Evolutionary conservation across 37 sponge, comb jelly and placozoan species (phyloP).

Genomic region (Amphimedon queenslandica): DNA sequence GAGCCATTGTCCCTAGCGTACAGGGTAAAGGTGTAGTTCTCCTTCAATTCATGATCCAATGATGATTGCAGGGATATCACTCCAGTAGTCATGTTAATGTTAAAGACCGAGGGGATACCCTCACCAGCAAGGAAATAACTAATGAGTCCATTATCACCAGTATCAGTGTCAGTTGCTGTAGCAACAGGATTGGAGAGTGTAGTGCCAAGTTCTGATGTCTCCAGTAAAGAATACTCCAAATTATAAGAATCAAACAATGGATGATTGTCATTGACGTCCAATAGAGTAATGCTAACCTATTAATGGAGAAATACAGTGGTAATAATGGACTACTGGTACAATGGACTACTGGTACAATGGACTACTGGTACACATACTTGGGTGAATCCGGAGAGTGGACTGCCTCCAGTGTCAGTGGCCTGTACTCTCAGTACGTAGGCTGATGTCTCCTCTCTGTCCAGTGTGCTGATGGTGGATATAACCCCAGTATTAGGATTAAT

Average conservation of each 20-base stretch:
- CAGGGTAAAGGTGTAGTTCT: background rate
- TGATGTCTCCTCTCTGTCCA: slow-evolving; percentile 25
- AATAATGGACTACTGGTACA: no score
- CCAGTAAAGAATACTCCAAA: slow-evolving; percentile 1
- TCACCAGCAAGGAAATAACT: slow-evolving; percentile 12
- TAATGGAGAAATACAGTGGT: background rate
- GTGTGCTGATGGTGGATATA: slow-evolving; percentile 3
- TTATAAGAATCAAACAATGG: slow-evolving; percentile 12
- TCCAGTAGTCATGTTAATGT: background rate
- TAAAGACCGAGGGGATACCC: background rate
- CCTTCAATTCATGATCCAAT: slow-evolving; percentile 15
- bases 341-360: background rate
- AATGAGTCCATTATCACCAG: slow-evolving; percentile 34
- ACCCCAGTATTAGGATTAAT: slow-evolving; percentile 21
- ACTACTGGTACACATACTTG: slow-evolving; percentile 14
- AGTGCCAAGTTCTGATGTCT: slow-evolving; percentile 4
- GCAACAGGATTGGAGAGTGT: background rate
- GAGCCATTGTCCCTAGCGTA: slow-evolving; percentile 18
- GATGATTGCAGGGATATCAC: background rate
- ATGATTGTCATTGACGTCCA: slow-evolving; percentile 42
- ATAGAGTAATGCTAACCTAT: slow-evolving; percentile 41
- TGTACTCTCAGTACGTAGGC: slow-evolving; percentile 38
- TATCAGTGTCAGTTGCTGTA: slow-evolving; percentile 39
- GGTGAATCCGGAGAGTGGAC: slow-evolving; percentile 8
- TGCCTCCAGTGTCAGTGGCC: slow-evolving; percentile 20